A percentile compares a stretch with the other conserved stretches of the same genome.
Evolutionary conservation across 2,888 invertebrate genomes (phyloP).

Genomic region (Busseola fusca): DNA sequence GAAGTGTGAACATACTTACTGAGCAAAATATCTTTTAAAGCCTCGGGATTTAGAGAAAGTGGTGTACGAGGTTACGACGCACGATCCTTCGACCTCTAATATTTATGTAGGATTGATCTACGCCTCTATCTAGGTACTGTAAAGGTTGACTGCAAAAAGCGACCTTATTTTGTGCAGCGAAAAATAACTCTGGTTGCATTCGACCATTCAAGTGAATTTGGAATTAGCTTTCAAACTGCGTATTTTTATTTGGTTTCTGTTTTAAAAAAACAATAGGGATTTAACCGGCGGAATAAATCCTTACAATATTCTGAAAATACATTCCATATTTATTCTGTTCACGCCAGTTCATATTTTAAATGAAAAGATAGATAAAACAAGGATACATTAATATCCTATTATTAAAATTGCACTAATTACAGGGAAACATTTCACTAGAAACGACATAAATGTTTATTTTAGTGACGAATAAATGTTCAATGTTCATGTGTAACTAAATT

Average conservation of each 20-base stretch:
- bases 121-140: neutral
- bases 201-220: neutral
- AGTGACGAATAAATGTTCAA: neutral
- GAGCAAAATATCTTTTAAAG: conserved; percentile 36
- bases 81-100: conserved; percentile 45
- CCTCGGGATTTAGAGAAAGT: conserved; percentile 56
- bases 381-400: neutral
- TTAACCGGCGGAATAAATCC: neutral
- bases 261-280: neutral
- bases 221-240: neutral
- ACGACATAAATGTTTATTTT: neutral
- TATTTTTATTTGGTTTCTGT: neutral
- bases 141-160: neutral
- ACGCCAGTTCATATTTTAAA: neutral
- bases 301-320: no score
- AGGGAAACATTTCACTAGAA: neutral
- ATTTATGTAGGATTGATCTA: conserved; percentile 1
- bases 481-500: neutral
- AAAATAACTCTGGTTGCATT: neutral
- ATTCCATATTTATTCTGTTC: no score
- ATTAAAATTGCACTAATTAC: neutral
- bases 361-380: neutral
- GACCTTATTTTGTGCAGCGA: neutral
- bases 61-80: conserved; percentile 33
- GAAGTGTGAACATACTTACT: neutral